Evolutionary conservation across 2,888 invertebrate genomes (phyloP), one percentile per base, ranked within the genome.

Genomic region (Drosophila macrospina): DNA sequence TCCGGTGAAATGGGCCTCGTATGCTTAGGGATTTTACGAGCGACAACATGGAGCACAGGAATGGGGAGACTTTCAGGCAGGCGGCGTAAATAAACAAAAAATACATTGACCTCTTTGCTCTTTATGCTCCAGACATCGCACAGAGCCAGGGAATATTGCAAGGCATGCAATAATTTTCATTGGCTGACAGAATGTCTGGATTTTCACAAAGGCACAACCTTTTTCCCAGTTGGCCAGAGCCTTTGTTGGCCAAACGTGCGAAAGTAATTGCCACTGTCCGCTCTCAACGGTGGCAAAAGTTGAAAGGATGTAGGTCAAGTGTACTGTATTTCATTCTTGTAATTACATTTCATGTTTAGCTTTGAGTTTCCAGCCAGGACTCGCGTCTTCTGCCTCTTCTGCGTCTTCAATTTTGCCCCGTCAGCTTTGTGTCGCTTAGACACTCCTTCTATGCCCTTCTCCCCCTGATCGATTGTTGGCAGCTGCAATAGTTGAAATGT

Each of bases 91-190:
- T 70, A 78, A 80, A 74, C 65, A 73, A 78, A 68, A 86, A 78
- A 87, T 67, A 79, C 88, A 78, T 89, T 85, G 89, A 87, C 88
- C 88, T 78, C 73, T 79, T 66, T 78, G 60, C 34, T 8, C 52
- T 41, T 64, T 54, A 13, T 44, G 16, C 26, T 28, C 47, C 68
- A 56, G 63, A 63, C 62, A 55, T 54, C 10, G 36, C 50, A 36
- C 16, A 7, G 36, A 37, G 51, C 39, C 54, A 32, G 59, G n/a
- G 69, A 68, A 87, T 78, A 74, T 72, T 79, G 89, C 85, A 77
- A 86, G 74, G 64, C 52, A 41, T 79, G 85, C 85, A 80, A 88
- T 86, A 86, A 88, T 73, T 85, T 80, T 61, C 74, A 52, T 59
- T 67, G 52, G 47, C 66, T 28, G 51, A 50, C 51, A 62, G 52